phyloP scores from a whole-genome alignment of 2,113 vertebrate species.

The Laticauda laticaudata region DNA sequence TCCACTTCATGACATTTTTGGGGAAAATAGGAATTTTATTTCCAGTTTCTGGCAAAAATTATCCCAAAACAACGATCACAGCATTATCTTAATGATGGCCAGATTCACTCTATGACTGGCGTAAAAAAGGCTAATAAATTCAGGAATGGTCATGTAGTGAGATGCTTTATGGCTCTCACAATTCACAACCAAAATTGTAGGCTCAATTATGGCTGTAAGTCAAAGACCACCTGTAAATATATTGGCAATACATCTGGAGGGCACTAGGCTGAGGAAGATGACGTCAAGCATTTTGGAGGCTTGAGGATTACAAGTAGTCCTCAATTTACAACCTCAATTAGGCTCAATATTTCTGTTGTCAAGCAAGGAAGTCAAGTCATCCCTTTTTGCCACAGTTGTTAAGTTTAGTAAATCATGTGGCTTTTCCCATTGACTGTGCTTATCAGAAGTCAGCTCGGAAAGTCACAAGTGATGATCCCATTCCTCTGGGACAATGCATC shows the following conservation, averaged over 20 bases:
- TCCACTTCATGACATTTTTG: background rate
- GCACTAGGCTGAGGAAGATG: background rate
- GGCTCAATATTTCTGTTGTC: background rate
- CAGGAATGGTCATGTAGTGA: background rate
- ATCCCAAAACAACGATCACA: background rate
- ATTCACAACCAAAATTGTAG: background rate
- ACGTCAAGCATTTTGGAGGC: background rate
- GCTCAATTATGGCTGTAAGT: background rate
- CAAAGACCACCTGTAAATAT: background rate
- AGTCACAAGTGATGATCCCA: background rate
- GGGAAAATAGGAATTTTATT: background rate
- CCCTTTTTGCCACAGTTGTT: background rate
- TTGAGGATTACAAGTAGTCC: background rate
- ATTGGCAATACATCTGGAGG: background rate
- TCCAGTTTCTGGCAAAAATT: background rate
- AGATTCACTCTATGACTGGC: background rate
- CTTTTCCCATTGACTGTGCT: background rate
- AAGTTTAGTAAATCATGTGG: background rate
- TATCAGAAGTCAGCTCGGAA: background rate
- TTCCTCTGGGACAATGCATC: background rate
- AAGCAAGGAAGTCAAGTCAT: background rate
- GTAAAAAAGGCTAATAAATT: background rate
- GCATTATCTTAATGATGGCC: background rate
- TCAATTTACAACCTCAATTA: background rate
- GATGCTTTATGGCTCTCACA: background rate